Evolutionary conservation across 2,888 invertebrate genomes (phyloP).

Genomic region (Leptogaster cylindrica): DNA sequence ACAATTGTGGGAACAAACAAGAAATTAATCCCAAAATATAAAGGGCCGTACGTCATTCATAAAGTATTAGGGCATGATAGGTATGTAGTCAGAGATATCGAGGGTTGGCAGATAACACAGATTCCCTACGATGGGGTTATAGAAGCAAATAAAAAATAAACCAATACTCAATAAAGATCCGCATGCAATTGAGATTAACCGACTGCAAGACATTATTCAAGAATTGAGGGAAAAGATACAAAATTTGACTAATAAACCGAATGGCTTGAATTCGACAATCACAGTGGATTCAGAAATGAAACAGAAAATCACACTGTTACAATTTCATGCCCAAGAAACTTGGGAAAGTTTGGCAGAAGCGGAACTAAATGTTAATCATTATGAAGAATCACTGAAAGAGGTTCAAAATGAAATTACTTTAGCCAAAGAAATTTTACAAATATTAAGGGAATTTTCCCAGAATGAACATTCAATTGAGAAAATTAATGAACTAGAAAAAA

Average conservation of each 20-base stretch:
- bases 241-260: slow-evolving; percentile 48
- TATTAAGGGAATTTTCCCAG: slow-evolving; percentile 61
- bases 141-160: slow-evolving; percentile 86
- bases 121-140: no score
- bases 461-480: slow-evolving; percentile 49
- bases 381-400: slow-evolving; percentile 74
- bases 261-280: slow-evolving; percentile 47
- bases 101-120: no score
- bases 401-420: slow-evolving; percentile 67
- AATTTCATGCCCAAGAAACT: slow-evolving; percentile 69
- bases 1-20: no score
- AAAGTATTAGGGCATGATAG: no score
- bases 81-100: no score
- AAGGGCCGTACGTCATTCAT: no score
- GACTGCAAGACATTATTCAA: slow-evolving; percentile 75
- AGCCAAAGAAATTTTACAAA: slow-evolving; percentile 67
- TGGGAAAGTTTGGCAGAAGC: slow-evolving; percentile 74
- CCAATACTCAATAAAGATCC: slow-evolving; percentile 87
- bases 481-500: slow-evolving; percentile 52
- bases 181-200: slow-evolving; percentile 76
- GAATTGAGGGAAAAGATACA: slow-evolving; percentile 70
- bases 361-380: slow-evolving; percentile 72
- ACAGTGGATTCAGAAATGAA: slow-evolving; percentile 11
- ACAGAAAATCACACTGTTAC: slow-evolving; percentile 68
- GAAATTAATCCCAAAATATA: no score